phyloP scores from a whole-genome alignment of 2,797 vertebrate species.

The Mormyrops attenuatus region DNA sequence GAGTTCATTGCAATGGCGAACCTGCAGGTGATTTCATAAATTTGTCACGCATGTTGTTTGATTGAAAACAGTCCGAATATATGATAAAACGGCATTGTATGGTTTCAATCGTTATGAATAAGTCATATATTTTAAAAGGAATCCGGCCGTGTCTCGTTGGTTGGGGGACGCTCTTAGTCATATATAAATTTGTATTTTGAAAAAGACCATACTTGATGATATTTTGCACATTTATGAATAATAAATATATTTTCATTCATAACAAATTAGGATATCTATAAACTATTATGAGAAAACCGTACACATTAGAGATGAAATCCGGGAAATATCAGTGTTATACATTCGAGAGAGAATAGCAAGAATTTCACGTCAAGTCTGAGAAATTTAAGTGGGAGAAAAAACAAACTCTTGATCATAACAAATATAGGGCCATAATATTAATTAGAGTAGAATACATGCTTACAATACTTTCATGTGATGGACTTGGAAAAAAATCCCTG shows the following conservation, averaged over 20 bases:
- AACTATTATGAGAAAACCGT: background rate
- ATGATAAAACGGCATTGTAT: constrained; percentile 17
- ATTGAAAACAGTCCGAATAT: constrained; percentile 42
- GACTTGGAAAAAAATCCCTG: background rate
- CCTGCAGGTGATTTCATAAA: constrained; percentile 32
- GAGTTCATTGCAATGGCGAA: constrained; percentile 8
- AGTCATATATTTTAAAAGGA: constrained; percentile 19
- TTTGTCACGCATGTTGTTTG: constrained; percentile 45
- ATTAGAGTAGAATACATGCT: background rate
- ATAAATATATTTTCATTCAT: background rate
- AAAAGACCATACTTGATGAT: background rate
- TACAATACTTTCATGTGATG: background rate
- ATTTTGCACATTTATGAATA: background rate
- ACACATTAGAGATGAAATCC: background rate
- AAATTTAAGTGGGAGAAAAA: background rate
- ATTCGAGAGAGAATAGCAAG: background rate
- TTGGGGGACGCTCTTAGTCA: background rate
- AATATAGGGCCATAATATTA: background rate
- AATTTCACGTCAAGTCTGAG: background rate
- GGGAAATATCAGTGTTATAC: background rate
- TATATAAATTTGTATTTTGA: background rate
- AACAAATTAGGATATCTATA: background rate
- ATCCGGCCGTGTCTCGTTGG: background rate
- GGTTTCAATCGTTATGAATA: constrained; percentile 19
- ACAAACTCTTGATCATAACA: background rate